phyloP scores from a whole-genome alignment of 92 coral and sea anemone genomes.

The Zoanthus gigantus region DNA sequence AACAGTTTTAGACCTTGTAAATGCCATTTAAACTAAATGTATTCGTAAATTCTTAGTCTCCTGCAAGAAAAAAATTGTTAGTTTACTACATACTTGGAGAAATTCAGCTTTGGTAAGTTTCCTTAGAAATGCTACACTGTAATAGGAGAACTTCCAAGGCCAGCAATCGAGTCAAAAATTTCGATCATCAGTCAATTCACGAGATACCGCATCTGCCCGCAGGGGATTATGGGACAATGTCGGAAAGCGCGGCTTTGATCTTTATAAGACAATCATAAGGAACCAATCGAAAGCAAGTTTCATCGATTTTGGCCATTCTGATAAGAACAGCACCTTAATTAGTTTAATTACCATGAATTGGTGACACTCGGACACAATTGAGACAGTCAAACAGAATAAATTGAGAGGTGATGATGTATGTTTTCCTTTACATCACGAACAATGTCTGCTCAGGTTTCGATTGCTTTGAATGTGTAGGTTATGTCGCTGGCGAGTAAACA shows the following conservation, averaged over 20 bases:
- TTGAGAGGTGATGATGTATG: slow-evolving; percentile 84
- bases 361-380: slow-evolving; percentile 98
- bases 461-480: slow-evolving; percentile 8
- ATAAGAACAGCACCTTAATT: slow-evolving; percentile 89
- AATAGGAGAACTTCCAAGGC: slow-evolving; percentile 93
- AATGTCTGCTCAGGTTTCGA: slow-evolving; percentile 36
- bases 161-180: slow-evolving; percentile 56
- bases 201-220: slow-evolving; percentile 74
- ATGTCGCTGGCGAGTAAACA: not conserved
- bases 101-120: slow-evolving; percentile 83
- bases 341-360: slow-evolving; percentile 98
- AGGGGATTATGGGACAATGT: slow-evolving; percentile 74
- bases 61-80: slow-evolving; percentile 53
- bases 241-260: slow-evolving; percentile 67
- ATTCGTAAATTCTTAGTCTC: not conserved
- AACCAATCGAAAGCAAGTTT: slow-evolving; percentile 68
- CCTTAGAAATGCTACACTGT: slow-evolving; percentile 90
- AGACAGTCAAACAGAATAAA: slow-evolving; percentile 86
- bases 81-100: slow-evolving; percentile 83
- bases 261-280: slow-evolving; percentile 61
- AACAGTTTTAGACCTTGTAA: slow-evolving; percentile 44
- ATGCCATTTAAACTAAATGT: slow-evolving; percentile 9
- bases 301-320: slow-evolving; percentile 86
- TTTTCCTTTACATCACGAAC: slow-evolving; percentile 67
- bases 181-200: slow-evolving; percentile 85